Base-by-base conservation (phyloP, 2,888 invertebrate species). In the Lasioglossum morio region DNA sequence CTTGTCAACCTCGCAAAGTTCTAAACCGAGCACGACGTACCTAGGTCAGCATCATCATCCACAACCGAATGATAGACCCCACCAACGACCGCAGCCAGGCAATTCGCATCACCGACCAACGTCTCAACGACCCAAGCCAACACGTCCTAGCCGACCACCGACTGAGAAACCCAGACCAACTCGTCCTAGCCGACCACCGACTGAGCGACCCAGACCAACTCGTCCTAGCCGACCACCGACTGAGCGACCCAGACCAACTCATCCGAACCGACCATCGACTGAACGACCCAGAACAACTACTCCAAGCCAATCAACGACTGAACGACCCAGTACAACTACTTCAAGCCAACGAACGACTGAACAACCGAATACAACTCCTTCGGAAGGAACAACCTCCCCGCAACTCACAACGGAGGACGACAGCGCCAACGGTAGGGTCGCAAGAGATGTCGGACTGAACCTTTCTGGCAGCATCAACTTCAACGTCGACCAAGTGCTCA, bases 201-300 rank as follows among this genome's bases (percentile, higher is more conserved):
- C 48, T 8, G 1, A 1, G 0, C 2, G 10, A 53, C 23, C 53
- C 3, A n/a, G 3, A 0, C 23, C 53, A 53, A 53, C 10, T 10
- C 23, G 0, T 23, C 0, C 23, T 2, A 1, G 0, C 16, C 46
- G 0, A 19, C 19, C 46, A 19, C 19, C 46, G 5, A 1, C 46
- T 1, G 4, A 4, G 0, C 46, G 1, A 16, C 46, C 46, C 2
- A 48, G 2, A 19, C 19, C 48, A 48, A 2, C 19, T 48, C 2
- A 1, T 48, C 0, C 48, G 19, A 0, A 4, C 46, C 4, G 4
- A 46, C 46, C 46, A 16, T 46, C 46, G 4, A 4, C 46, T 16
- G 7, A 7, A 0, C 2, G 7, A 48, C 48, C 19, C 2, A 19
- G 7, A 19, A 16, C 23, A 48, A 23, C n/a, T n/a, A n/a, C n/a